Conservation (phyloP, 2,113 vertebrate species). For the Chlamydotis undulata region DNA sequence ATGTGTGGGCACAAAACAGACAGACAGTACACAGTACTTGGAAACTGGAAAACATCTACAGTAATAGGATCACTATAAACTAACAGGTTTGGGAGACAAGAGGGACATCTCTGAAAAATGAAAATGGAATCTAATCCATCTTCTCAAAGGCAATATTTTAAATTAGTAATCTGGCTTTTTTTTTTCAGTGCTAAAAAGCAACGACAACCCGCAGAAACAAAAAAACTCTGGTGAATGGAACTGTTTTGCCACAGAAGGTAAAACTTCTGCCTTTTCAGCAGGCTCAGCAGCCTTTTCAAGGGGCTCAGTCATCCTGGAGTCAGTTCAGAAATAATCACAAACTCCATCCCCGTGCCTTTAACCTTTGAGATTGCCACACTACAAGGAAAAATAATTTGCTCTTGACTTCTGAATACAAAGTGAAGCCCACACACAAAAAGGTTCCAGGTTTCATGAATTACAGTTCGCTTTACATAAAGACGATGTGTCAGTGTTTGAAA, state of each 20-base stretch:
- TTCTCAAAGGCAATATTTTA: neutral
- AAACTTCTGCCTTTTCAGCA: neutral
- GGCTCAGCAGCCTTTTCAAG: neutral
- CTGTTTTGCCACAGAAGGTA: neutral
- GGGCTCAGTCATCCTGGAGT: neutral
- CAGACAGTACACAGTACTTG: neutral
- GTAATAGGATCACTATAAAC: neutral
- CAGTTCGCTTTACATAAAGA: neutral
- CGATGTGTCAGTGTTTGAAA: neutral
- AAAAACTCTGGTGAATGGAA: neutral
- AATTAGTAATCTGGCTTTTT: neutral
- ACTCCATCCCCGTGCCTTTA: neutral
- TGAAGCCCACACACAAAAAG: constrained; percentile 12
- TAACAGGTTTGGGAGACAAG: neutral
- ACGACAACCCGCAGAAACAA: neutral
- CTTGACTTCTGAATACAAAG: constrained; percentile 7
- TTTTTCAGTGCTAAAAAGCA: neutral
- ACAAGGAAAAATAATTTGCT: neutral
- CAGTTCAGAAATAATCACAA: neutral
- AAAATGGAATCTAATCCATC: neutral
- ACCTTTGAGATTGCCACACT: neutral
- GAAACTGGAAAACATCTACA: neutral
- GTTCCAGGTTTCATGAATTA: neutral
- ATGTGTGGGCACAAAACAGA: neutral
- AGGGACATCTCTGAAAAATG: neutral